phyloP scores from a whole-genome alignment of 2,888 invertebrate species.

The Rhimphoctona megacephalus region DNA sequence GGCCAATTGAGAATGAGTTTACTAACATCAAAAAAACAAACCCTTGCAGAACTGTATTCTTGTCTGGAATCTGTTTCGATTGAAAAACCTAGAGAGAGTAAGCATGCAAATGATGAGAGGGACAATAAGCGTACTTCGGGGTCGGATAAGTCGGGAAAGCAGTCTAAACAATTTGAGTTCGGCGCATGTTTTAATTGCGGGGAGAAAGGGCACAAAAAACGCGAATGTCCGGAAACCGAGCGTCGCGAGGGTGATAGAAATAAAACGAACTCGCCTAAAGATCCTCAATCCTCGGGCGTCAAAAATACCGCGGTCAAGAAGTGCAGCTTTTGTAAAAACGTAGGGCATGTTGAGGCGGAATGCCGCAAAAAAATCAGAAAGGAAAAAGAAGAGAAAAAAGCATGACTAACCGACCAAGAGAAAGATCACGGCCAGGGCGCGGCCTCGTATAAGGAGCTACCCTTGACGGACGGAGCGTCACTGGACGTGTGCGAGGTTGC shows the following conservation, averaged over 20 bases:
- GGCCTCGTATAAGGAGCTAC: neutral
- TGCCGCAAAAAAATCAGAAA: constrained; percentile 50
- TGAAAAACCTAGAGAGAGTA: constrained; percentile 14
- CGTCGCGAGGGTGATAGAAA: neutral
- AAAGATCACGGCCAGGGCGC: neutral
- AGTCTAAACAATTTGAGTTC: neutral
- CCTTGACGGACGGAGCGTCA: neutral
- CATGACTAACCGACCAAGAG: constrained; percentile 34
- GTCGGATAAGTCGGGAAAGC: neutral
- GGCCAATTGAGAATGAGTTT: constrained; percentile 55
- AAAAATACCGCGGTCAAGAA: neutral
- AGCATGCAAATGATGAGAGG: neutral
- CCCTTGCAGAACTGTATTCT: constrained; percentile 59
- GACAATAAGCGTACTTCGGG: neutral
- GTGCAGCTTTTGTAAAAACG: constrained; percentile 43
- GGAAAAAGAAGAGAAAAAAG: neutral
- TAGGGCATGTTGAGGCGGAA: constrained; percentile 17
- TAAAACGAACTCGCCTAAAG: constrained; percentile 16
- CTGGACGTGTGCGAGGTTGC: no score
- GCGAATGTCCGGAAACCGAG: neutral
- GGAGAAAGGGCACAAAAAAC: constrained; percentile 10
- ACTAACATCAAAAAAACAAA: constrained; percentile 35
- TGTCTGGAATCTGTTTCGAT: constrained; percentile 21
- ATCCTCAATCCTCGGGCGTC: neutral
- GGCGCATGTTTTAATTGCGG: constrained; percentile 14